phyloP scores from a whole-genome alignment of 2,888 invertebrate genomes.

The Eilema depressum region DNA sequence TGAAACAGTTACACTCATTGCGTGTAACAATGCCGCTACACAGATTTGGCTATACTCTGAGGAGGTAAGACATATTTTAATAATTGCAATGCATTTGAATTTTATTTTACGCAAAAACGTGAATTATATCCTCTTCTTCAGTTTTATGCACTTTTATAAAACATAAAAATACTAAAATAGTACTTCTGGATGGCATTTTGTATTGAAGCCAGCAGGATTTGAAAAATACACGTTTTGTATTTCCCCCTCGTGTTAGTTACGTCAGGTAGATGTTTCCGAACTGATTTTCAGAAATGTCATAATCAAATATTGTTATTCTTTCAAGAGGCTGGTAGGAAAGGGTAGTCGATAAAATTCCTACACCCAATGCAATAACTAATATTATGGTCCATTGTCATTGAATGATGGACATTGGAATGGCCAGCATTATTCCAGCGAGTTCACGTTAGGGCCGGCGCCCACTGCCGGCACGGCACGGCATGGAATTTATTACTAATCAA shows the following conservation, averaged over 20 bases:
- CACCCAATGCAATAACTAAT: neutral
- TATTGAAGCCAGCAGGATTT: neutral
- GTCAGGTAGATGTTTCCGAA: no score
- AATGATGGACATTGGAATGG: neutral
- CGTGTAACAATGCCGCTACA: constrained; percentile 94
- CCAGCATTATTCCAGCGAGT: no score
- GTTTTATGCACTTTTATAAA: neutral
- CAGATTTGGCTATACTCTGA: constrained; percentile 56
- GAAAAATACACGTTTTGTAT: neutral
- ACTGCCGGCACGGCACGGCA: no score
- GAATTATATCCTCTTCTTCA: neutral
- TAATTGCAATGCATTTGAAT: neutral
- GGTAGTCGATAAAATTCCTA: neutral
- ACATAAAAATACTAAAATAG: neutral
- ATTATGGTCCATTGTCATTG: neutral
- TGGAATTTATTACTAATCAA: no score
- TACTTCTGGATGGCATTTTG: neutral
- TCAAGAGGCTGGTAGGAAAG: no score
- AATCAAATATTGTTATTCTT: no score
- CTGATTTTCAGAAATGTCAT: no score
- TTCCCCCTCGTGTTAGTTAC: no score
- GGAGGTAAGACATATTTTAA: neutral
- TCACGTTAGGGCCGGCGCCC: no score
- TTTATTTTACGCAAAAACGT: neutral
- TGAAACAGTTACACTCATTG: constrained; percentile 92